Evolutionary conservation across 1,140 invertebrate genomes (phyloP).

Genomic region (Neocloeon triangulifer): DNA sequence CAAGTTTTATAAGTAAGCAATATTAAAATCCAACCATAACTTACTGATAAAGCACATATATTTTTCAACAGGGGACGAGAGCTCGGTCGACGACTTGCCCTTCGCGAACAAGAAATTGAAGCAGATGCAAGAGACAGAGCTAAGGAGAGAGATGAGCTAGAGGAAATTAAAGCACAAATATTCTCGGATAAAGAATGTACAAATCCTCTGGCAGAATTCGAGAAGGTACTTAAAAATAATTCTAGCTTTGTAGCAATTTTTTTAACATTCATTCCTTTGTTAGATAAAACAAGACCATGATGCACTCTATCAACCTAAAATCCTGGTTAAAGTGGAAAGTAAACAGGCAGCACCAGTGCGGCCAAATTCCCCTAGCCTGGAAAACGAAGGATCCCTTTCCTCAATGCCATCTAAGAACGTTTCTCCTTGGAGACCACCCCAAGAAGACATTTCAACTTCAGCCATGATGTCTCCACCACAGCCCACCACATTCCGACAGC

Average conservation of each 20-base stretch:
- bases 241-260: too few species aligned
- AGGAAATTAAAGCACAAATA: conserved; percentile 64
- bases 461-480: too few species aligned
- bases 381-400: too few species aligned
- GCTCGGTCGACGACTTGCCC: conserved; percentile 63
- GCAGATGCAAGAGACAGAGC: conserved; percentile 69
- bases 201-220: conserved; percentile 64
- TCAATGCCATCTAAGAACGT: too few species aligned
- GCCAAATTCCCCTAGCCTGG: too few species aligned
- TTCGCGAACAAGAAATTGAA: conserved; percentile 80
- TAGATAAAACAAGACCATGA: conserved; percentile 50
- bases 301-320: conserved; percentile 59
- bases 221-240: conserved; percentile 33
- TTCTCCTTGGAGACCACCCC: too few species aligned
- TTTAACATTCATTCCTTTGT: too few species aligned
- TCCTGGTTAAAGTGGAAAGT: conserved; percentile 25
- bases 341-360: background rate
- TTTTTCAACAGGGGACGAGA: conserved; percentile 47
- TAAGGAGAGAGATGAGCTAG: conserved; percentile 79
- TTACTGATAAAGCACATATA: too few species aligned
- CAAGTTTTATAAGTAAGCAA: conserved; percentile 77
- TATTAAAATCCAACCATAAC: too few species aligned
- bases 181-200: conserved; percentile 44
- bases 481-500: too few species aligned
- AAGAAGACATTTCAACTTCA: too few species aligned